Conservation (phyloP, 2,113 vertebrate genomes). For the Tamias sibiricus region DNA sequence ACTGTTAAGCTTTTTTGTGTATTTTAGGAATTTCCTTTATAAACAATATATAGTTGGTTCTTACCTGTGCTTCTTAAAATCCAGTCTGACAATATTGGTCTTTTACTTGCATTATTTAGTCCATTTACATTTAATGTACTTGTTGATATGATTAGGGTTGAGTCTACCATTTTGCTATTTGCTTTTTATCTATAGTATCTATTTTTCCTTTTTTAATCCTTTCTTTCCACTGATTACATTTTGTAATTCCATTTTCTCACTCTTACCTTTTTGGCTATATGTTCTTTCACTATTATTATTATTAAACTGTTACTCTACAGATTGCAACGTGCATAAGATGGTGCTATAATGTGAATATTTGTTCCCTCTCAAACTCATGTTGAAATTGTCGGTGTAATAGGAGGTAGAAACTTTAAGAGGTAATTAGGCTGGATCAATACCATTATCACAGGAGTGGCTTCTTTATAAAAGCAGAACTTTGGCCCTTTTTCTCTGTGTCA, state of each 20-base stretch:
- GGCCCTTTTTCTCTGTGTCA: not conserved
- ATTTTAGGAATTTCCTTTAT: not conserved
- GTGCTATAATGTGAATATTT: not conserved
- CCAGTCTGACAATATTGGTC: not conserved
- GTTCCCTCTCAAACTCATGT: not conserved
- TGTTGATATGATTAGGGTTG: not conserved
- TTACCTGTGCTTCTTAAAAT: not conserved
- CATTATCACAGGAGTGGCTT: not conserved
- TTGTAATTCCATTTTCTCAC: not conserved
- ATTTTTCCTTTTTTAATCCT: not conserved
- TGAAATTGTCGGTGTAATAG: not conserved
- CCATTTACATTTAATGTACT: not conserved
- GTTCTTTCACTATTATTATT: not conserved
- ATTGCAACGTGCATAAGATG: not conserved
- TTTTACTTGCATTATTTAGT: slow-evolving; percentile 4
- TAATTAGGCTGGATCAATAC: not conserved
- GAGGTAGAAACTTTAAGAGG: not conserved
- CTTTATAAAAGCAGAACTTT: not conserved
- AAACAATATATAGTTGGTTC: not conserved
- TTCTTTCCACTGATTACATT: not conserved
- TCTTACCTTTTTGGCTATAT: not conserved
- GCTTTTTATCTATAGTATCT: not conserved
- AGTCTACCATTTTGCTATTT: not conserved
- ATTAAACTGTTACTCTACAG: not conserved
- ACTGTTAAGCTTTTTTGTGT: not conserved